Evolutionary conservation across 2,888 invertebrate genomes (phyloP), one percentile per base, ranked within the genome.

Genomic region (Carcina quercana): DNA sequence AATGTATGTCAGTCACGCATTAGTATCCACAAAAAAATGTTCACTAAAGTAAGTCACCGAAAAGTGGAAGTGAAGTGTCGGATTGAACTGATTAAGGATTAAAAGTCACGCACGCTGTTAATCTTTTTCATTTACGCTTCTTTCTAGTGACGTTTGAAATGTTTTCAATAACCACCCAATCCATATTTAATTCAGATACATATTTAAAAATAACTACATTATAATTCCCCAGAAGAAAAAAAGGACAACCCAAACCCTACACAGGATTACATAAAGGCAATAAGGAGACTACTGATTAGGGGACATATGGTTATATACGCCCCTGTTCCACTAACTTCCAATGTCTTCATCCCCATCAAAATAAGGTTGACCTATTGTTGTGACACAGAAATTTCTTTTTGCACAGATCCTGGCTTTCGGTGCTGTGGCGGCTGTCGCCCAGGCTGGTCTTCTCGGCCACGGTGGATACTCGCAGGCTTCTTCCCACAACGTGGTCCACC

Each of bases 1-100:
- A 59, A 65, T 63, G 66, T 67, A 73, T 73, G 71, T 72, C 73
- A 83, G 76, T 78, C 69, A 75, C 70, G 63, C 64, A 70, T 62
- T 53, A 62, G 59, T 57, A 68, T 59, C 61, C 65, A 61, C 55
- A 63, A 68, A 78, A 17, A 71, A 76, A 82, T 82, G 82, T 76
- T 80, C 54, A 45, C 72, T 41, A 76, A 75, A 76, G 83, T 83
- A 65, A 80, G 82, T 64, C 15, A 30, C 5, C 30, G 11, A 30
- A 17, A 14, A 32, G 13, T 11, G 13, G 14, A 10, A 21, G 37
- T 34, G 38, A 28, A 30, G 28, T 21, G 25, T 32, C 10, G 11
- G 6, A 6, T 24, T 24, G n/a, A 11, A 24, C 6, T 6, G n/a
- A n/a, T n/a, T n/a, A n/a, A n/a, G n/a, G n/a, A n/a, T n/a, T n/a